Conservation (phyloP, 2,888 invertebrate genomes). For the Willowsia nigromaculata region DNA sequence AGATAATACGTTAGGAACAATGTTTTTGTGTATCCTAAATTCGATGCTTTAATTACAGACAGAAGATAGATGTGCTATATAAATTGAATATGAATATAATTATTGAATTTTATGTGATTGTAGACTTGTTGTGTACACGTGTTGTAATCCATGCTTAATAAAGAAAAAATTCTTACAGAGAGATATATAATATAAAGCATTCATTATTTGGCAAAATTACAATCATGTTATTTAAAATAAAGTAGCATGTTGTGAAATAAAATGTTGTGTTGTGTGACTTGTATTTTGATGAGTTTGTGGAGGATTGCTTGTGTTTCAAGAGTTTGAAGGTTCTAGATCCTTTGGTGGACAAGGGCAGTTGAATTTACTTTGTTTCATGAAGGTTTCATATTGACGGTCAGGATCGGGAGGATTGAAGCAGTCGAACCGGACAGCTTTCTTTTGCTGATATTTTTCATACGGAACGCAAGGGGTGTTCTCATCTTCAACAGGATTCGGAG, state of each 20-base stretch:
- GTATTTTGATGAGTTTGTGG: neutral
- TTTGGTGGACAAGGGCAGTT: constrained; percentile 76
- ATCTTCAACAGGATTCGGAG: constrained; percentile 74
- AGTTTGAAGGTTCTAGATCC: constrained; percentile 23
- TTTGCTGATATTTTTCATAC: constrained; percentile 73
- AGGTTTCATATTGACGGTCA: constrained; percentile 72
- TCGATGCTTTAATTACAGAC: too few species aligned
- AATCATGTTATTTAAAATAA: too few species aligned
- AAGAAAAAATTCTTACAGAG: neutral
- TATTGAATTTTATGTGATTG: neutral
- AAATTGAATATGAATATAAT: constrained; percentile 4
- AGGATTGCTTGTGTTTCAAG: neutral
- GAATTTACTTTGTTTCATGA: constrained; percentile 73
- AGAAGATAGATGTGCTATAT: too few species aligned
- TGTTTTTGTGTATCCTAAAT: too few species aligned
- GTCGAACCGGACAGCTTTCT: constrained; percentile 76
- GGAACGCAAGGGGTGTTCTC: constrained; percentile 75
- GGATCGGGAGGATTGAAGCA: constrained; percentile 75
- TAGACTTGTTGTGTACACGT: neutral
- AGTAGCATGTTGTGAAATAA: too few species aligned
- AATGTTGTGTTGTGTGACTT: neutral
- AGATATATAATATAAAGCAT: neutral
- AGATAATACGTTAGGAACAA: too few species aligned
- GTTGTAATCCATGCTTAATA: neutral
- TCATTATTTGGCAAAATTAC: neutral